Base-by-base conservation (phyloP, 2,888 invertebrate genomes). In the Platycheirus albimanus region DNA sequence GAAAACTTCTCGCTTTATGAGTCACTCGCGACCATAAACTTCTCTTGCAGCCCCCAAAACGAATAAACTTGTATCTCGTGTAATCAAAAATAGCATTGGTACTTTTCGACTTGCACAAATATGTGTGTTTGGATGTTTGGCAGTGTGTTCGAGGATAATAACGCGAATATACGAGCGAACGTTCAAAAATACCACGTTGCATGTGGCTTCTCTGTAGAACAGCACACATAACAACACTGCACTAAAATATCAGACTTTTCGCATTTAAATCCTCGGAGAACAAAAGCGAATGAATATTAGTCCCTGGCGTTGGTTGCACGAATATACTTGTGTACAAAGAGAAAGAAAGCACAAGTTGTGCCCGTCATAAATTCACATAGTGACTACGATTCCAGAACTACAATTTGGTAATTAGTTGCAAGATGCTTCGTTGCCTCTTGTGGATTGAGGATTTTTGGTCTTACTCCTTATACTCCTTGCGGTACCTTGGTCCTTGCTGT, bases 1-100 rank as follows among this genome's bases (percentile, higher is more conserved):
- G 64, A 74, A 78, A 81, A 83, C 41, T 83, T 83, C 72, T 64
- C 78, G 67, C 72, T 83, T 83, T 83, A 83, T 83, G 83, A 83
- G 83, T 83, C 83, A 83, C 83, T 78, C 83, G 83, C 78, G 83
- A 78, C 83, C 74, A 83, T 83, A 83, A 83, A 83, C 78, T 83
- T 83, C 72, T 51, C 64, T 45, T 51, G 78, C 72, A 83, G 83
- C 83, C 83, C 64, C 77, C 83, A 83, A 83, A 83, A 83, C 83
- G 74, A 83, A 83, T 83, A 83, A 83, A 83, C 83, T 83, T 83
- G 78, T 83, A 83, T 83, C 83, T 78, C 64, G 74, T 83, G 83
- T 83, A 83, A 83, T 83, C 83, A 83, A 83, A 83, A 83, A 83
- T 83, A 83, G 78, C 72, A 83, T 69, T 64, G 78, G 69, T 83